Evolutionary conservation across 2,797 vertebrate species (phyloP).

Genomic region (Hylomyscus alleni): DNA sequence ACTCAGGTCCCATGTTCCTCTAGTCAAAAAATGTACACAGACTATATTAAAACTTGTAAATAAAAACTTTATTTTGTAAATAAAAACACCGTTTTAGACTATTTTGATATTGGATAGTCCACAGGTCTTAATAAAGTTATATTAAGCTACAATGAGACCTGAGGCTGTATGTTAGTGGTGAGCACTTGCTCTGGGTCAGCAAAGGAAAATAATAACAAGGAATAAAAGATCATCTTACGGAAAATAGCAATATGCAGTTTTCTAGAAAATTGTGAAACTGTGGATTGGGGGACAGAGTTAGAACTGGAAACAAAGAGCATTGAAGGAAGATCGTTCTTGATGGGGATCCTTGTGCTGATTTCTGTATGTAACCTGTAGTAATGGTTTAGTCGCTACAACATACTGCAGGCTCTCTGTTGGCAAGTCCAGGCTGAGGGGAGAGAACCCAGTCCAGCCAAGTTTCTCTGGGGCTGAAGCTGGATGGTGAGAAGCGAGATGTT

Average conservation of each 20-base stretch:
- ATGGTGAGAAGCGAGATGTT: too few species aligned
- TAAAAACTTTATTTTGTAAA: not conserved
- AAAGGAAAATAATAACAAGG: not conserved
- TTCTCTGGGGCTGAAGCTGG: too few species aligned
- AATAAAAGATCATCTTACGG: not conserved
- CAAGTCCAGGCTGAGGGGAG: too few species aligned
- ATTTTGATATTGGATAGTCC: not conserved
- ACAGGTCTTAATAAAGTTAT: not conserved
- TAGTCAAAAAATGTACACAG: not conserved
- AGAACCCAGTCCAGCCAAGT: too few species aligned
- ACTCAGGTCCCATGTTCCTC: not conserved
- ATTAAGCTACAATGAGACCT: not conserved
- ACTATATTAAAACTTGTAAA: not conserved
- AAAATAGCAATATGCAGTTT: not conserved
- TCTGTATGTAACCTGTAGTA: not conserved
- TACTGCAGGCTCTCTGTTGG: not conserved
- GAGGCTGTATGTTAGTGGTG: not conserved
- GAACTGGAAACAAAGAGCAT: not conserved
- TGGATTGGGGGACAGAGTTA: not conserved
- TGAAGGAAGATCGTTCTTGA: not conserved
- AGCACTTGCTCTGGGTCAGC: too few species aligned
- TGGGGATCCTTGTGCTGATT: not conserved
- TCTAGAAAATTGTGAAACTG: not conserved
- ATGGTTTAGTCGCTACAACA: not conserved
- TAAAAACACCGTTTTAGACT: not conserved